phyloP scores from a whole-genome alignment of 2,797 vertebrate genomes.

The Columba guinea region DNA sequence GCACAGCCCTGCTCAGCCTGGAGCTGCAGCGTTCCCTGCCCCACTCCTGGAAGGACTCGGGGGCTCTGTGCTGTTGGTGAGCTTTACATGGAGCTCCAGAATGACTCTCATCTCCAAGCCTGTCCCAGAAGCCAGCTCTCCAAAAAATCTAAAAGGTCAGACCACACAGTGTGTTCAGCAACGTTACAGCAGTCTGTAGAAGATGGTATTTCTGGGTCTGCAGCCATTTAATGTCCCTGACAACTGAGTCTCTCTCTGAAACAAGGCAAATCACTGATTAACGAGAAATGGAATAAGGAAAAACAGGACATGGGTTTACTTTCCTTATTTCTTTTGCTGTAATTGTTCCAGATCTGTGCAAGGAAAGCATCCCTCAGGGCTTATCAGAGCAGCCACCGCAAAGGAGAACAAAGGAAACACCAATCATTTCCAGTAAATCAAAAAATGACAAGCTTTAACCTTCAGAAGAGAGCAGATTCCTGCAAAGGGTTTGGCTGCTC shows the following conservation, averaged over 20 bases:
- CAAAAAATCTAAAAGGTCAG: background rate
- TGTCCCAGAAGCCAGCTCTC: background rate
- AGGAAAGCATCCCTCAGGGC: slow-evolving; percentile 45
- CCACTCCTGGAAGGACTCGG: background rate
- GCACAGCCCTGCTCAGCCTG: background rate
- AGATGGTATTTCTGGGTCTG: background rate
- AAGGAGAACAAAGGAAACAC: slow-evolving; percentile 69
- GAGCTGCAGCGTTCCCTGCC: background rate
- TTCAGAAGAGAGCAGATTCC: slow-evolving; percentile 63
- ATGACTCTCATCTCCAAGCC: background rate
- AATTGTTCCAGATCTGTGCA: slow-evolving; percentile 21
- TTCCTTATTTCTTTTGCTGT: slow-evolving; percentile 15
- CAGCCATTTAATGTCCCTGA: background rate
- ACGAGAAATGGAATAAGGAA: background rate
- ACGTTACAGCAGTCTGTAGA: background rate
- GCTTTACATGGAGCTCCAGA: background rate
- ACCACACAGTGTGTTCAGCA: background rate
- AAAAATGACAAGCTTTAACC: slow-evolving; percentile 60
- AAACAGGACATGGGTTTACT: slow-evolving; percentile 39
- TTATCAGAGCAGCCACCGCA: slow-evolving; percentile 58
- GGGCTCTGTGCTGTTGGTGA: background rate
- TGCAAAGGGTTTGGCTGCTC: slow-evolving; percentile 57
- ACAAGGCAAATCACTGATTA: background rate
- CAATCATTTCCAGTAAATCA: slow-evolving; percentile 67
- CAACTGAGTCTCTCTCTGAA: background rate